Base-by-base conservation (phyloP, 2,888 invertebrate genomes). In the Campoletis raptor region DNA sequence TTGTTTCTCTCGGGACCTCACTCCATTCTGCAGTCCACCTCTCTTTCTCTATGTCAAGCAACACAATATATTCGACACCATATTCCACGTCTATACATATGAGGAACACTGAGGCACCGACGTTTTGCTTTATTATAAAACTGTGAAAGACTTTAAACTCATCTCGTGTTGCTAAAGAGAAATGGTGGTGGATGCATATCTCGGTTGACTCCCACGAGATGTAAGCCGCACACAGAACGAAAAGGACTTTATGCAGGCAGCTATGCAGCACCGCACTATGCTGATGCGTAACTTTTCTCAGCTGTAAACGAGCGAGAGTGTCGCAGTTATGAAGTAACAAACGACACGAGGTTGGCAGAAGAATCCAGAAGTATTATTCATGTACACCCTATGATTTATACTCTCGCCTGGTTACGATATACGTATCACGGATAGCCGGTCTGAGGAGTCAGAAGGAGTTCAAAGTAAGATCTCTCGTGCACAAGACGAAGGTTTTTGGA, bases 261-360 rank as follows among this genome's bases (percentile, higher is more conserved):
- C 36, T 36, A 30, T 36, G 10, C 45, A 73, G 70, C 45, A n/a
- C 61, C 76, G 42, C 37, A 45, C 54, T 12, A 48, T 6, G 74
- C 70, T 54, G 69, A 64, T 42, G 69, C 42, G 36, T 45, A 45
- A 42, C 77, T 54, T 72, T 81, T 73, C 61, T 52, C 48, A 40
- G 24, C 42, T 30, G 36, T 36, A 40, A 48, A 73, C 15, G 52
- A 67, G 40, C 54, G 73, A 77, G 72, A 54, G 48, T 67, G 76
- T 69, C 40, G 64, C 57, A 74, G 81, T 82, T 76, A 73, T 74
- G 57, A 84, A 81, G 70, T 64, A 84, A 83, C 77, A 83, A 83
- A 81, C 67, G 64, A 69, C 76, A 61, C 57, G 61, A 81, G 30
- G 61, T 12, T 48, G 52, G 40, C 42, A 78, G 30, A 37, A 52